Percentiles rank a stretch among this genome's conserved stretches.
These are phyloP conservation scores for Clarias macrocephalus DNA, from an alignment of 2,113 vertebrate species.

Conservation along the genomic window DNA sequence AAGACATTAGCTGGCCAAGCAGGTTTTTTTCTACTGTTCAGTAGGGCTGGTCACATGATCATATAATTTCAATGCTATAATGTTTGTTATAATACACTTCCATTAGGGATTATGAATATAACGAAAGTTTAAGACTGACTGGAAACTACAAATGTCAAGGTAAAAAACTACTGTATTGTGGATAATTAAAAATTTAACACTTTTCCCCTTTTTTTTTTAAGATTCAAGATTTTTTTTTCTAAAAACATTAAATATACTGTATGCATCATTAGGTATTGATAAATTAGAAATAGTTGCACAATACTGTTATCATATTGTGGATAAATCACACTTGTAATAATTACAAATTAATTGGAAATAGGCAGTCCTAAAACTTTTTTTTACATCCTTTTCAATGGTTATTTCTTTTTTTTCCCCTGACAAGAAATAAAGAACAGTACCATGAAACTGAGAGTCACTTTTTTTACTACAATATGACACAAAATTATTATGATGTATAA, in stretches of 20 bases:
- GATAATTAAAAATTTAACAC: neutral
- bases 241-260: neutral
- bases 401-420: neutral
- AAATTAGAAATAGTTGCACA: neutral
- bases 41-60: neutral
- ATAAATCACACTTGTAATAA: neutral
- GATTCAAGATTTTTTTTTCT: neutral
- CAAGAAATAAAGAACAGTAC: neutral
- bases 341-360: neutral
- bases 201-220: neutral
- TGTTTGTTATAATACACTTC: neutral
- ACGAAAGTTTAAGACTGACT: neutral
- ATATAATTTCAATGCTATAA: neutral
- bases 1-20: neutral
- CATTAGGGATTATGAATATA: neutral
- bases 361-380: neutral
- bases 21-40: neutral
- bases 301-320: neutral
- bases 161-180: neutral
- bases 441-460: neutral
- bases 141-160: neutral
- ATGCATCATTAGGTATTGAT: neutral
- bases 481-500: neutral
- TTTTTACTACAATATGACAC: neutral
- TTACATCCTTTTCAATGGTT: neutral